Conservation (phyloP, 2,797 vertebrate species). For the Parauchenoglanis ngamensis region DNA sequence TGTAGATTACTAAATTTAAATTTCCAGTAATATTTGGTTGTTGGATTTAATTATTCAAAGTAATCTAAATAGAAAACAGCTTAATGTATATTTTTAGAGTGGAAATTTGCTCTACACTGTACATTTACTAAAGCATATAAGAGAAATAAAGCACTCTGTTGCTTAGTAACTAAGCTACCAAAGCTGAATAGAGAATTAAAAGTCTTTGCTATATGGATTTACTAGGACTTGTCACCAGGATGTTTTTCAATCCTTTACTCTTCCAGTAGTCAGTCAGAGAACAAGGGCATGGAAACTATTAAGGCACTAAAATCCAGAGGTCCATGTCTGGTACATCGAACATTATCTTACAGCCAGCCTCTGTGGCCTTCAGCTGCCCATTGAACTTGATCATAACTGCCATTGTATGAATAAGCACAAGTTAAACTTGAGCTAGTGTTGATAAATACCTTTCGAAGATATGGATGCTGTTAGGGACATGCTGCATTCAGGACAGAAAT, state of each 20-base stretch:
- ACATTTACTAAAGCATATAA: neutral
- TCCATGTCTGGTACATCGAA: slow-evolving; percentile 19
- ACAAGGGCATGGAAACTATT: slow-evolving; percentile 52
- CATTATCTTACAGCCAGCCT: slow-evolving; percentile 31
- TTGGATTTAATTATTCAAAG: neutral
- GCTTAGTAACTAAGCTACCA: slow-evolving; percentile 17
- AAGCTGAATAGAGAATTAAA: slow-evolving; percentile 13
- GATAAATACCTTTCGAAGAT: slow-evolving; percentile 39
- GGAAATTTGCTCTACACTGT: slow-evolving; percentile 14
- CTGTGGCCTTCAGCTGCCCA: slow-evolving; percentile 16
- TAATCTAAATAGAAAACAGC: neutral
- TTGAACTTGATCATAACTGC: slow-evolving; percentile 41
- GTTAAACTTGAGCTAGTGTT: slow-evolving; percentile 43
- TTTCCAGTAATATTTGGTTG: slow-evolving; percentile 3
- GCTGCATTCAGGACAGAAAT: slow-evolving; percentile 36
- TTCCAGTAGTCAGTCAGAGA: slow-evolving; percentile 9
- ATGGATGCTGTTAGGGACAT: slow-evolving; percentile 29
- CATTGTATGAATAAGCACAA: slow-evolving; percentile 47
- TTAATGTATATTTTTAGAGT: slow-evolving; percentile 20
- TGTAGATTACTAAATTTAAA: neutral
- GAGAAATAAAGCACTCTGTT: neutral
- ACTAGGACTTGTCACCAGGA: slow-evolving; percentile 33
- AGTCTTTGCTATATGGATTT: slow-evolving; percentile 36
- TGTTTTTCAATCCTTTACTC: slow-evolving; percentile 23
- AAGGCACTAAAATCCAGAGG: slow-evolving; percentile 25